A percentile compares a stretch with the other conserved stretches of the same genome.
These are phyloP conservation scores for Carduelis carduelis DNA, from an alignment of 2,797 vertebrate genomes.

Conservation along the genomic window DNA sequence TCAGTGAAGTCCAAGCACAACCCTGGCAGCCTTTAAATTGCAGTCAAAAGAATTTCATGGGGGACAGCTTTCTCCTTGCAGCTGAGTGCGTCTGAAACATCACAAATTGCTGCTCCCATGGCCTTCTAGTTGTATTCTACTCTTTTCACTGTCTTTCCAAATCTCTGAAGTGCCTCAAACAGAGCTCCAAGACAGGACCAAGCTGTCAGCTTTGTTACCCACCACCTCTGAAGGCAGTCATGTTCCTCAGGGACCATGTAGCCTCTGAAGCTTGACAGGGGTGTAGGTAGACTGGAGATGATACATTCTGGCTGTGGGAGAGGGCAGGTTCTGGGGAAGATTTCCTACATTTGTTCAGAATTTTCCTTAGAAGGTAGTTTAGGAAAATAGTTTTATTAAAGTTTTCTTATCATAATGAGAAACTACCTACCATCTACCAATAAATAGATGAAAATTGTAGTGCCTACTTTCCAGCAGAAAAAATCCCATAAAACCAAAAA, in stretches of 20 bases:
- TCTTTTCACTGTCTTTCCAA: not conserved
- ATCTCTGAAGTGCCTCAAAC: not conserved
- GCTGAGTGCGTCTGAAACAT: not conserved
- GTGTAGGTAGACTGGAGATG: not conserved
- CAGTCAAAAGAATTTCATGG: not conserved
- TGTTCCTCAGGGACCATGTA: not conserved
- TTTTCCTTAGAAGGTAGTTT: not conserved
- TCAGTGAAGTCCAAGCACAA: not conserved
- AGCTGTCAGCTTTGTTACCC: not conserved
- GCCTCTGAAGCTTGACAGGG: not conserved
- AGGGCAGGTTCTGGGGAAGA: not conserved
- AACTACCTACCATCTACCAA: not conserved
- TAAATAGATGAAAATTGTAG: not conserved
- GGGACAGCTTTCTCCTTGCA: not conserved
- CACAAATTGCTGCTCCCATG: not conserved
- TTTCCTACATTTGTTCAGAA: not conserved
- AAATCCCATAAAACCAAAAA: not conserved
- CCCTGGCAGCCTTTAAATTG: not conserved
- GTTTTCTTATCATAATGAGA: not conserved
- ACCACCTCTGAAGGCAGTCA: not conserved
- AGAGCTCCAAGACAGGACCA: not conserved
- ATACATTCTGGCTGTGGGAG: not conserved
- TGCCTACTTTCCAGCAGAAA: not conserved
- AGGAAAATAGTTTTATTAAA: not conserved
- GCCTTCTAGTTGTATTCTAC: not conserved